Conservation (phyloP, 2,797 vertebrate genomes). For the Echiichthys vipera region DNA sequence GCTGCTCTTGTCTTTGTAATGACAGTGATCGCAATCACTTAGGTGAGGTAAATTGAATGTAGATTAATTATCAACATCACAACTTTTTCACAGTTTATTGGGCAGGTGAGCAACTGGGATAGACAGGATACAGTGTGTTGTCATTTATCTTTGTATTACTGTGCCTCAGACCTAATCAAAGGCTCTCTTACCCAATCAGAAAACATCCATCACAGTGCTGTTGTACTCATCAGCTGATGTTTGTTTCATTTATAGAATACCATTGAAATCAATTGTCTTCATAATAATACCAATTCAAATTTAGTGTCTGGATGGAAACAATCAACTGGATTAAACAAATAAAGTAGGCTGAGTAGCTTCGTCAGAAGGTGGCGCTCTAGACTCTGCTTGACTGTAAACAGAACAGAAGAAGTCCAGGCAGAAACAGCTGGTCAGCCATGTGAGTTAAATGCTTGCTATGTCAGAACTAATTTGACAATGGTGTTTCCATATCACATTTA, state of each 20-base stretch:
- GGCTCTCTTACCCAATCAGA: background rate
- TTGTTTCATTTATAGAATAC: background rate
- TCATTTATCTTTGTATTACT: background rate
- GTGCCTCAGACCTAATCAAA: conserved; percentile 9
- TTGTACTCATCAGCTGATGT: background rate
- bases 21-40: background rate
- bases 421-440: too few species aligned
- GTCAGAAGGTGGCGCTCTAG: too few species aligned
- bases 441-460: too few species aligned
- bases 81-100: background rate
- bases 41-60: background rate
- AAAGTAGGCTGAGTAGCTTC: too few species aligned
- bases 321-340: too few species aligned
- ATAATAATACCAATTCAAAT: too few species aligned
- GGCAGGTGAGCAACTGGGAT: background rate
- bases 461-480: too few species aligned
- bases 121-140: background rate
- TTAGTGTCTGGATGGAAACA: too few species aligned
- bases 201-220: background rate
- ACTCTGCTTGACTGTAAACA: too few species aligned
- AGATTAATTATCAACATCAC: background rate
- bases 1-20: background rate
- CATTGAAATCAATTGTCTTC: background rate
- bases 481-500: too few species aligned
- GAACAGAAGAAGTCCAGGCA: too few species aligned